These are phyloP conservation scores for Brachyhypopomus occidentalis DNA, from an alignment of 2,113 vertebrate species.

Conservation along the genomic window DNA sequence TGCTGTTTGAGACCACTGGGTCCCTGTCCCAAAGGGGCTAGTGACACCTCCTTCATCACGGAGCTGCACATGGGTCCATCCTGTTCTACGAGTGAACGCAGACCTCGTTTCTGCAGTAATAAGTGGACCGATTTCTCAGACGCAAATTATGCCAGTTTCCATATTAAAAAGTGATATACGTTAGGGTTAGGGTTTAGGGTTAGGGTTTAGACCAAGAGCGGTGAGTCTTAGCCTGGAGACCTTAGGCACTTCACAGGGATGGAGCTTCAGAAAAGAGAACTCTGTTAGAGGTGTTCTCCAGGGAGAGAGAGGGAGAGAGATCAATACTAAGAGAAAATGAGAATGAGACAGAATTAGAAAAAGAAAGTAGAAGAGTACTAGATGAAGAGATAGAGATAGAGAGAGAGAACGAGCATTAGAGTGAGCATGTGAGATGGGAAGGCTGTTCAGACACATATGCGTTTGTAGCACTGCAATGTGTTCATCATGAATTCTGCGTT, in stretches of 20 bases:
- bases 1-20: background rate
- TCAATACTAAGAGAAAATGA: too few species aligned
- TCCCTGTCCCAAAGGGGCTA: background rate
- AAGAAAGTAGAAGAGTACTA: too few species aligned
- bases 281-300: background rate
- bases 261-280: background rate
- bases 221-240: too few species aligned
- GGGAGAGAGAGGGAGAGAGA: background rate
- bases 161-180: background rate
- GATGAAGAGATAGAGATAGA: too few species aligned
- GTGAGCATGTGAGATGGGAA: too few species aligned
- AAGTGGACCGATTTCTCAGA: background rate
- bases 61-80: too few species aligned
- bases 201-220: background rate
- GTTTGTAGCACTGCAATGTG: background rate
- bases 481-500: slow-evolving; percentile 1
- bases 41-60: too few species aligned
- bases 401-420: too few species aligned
- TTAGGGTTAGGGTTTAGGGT: background rate
- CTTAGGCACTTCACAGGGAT: background rate
- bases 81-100: too few species aligned
- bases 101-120: too few species aligned
- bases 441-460: background rate
- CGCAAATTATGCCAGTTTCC: background rate
- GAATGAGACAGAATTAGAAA: too few species aligned